Evolutionary conservation across 2,888 invertebrate species (phyloP).

Genomic region (Leptarthrus brevirostris): DNA sequence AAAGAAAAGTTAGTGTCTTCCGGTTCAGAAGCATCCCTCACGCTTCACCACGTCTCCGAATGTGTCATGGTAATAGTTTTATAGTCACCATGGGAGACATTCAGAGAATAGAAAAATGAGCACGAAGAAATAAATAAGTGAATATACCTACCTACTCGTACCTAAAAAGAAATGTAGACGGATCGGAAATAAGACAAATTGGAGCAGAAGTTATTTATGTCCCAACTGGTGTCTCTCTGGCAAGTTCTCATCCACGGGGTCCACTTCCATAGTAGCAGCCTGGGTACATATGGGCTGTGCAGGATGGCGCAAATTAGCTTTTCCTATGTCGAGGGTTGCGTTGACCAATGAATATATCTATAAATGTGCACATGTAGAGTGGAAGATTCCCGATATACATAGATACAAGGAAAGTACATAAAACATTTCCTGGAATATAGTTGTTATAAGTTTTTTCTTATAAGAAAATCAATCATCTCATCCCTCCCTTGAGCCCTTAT

Average conservation of each 20-base stretch:
- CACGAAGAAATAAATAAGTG: conserved; percentile 47
- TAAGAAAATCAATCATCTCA: conserved; percentile 33
- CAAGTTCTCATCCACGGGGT: conserved; percentile 24
- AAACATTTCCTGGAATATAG: conserved; percentile 22
- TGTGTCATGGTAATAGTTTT: conserved; percentile 53
- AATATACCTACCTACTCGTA: conserved; percentile 8
- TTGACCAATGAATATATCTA: not conserved
- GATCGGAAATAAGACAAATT: conserved; percentile 49
- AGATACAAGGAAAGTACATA: not conserved
- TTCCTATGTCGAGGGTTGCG: not conserved
- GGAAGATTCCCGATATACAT: not conserved
- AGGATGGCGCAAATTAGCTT: conserved; percentile 29
- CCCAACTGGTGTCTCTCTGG: conserved; percentile 35
- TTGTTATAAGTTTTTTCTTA: conserved; percentile 25
- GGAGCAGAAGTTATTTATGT: conserved; percentile 44
- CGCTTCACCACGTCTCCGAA: not conserved
- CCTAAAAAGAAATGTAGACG: conserved; percentile 27
- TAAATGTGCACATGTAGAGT: not conserved
- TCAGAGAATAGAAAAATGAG: conserved; percentile 44
- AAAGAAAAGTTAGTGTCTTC: too few relatives aligned
- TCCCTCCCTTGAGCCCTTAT: not conserved
- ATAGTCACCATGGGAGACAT: conserved; percentile 51
- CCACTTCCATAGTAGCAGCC: not conserved
- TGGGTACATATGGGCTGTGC: not conserved
- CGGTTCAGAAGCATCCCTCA: not conserved